These are phyloP conservation scores for Furnarius figulus DNA, from an alignment of 2,113 vertebrate species.

Conservation along the genomic window DNA sequence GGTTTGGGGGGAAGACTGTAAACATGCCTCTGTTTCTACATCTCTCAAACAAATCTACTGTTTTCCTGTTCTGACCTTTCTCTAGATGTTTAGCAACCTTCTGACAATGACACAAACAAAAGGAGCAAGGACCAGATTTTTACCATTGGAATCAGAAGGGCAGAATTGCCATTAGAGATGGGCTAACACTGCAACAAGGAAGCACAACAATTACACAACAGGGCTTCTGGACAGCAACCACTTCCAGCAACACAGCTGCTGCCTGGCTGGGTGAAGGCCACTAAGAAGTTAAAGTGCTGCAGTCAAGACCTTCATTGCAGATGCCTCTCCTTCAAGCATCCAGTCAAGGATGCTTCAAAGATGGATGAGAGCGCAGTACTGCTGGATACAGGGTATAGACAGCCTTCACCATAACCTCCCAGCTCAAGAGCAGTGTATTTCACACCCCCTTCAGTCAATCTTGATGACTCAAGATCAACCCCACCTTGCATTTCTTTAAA, in stretches of 20 bases:
- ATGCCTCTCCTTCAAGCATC: slow-evolving; percentile 16
- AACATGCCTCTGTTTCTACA: background rate
- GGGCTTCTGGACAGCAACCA: background rate
- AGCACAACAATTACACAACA: background rate
- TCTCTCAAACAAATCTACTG: background rate
- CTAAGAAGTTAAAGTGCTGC: background rate
- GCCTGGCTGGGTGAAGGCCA: slow-evolving; percentile 8
- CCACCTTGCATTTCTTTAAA: background rate
- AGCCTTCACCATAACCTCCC: background rate
- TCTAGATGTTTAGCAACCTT: background rate
- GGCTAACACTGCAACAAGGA: background rate
- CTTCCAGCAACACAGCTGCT: background rate
- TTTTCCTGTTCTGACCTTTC: background rate
- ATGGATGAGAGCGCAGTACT: background rate
- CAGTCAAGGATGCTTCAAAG: slow-evolving; percentile 21
- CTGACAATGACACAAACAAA: background rate
- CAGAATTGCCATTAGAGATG: background rate
- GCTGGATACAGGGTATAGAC: background rate
- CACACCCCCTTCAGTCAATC: background rate
- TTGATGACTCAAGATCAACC: background rate
- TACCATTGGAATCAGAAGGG: background rate
- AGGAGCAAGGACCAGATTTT: background rate
- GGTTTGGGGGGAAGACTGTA: background rate
- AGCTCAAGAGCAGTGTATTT: background rate
- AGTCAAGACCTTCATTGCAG: background rate